phyloP scores from a whole-genome alignment of 2,797 vertebrate species.

The Podarcis lilfordi region DNA sequence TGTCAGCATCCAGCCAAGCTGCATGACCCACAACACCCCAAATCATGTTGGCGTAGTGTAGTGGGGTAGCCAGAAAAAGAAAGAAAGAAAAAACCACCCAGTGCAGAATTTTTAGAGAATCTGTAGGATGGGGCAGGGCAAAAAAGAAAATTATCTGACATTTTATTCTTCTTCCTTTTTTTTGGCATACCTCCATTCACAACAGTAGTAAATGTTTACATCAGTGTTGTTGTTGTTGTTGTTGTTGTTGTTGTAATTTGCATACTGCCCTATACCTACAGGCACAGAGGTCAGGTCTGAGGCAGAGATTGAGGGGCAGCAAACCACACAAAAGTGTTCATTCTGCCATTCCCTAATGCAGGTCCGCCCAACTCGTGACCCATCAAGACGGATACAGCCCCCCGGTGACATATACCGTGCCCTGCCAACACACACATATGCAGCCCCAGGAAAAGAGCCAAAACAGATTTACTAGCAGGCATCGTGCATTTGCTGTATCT shows the following conservation, averaged over 20 bases:
- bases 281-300: too few species aligned
- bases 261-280: too few species aligned
- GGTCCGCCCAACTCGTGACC: background rate
- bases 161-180: background rate
- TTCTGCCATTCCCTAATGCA: background rate
- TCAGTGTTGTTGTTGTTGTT: background rate
- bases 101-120: background rate
- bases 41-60: too few species aligned
- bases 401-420: too few species aligned
- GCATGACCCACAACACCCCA: background rate
- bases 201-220: background rate
- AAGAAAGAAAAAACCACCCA: background rate
- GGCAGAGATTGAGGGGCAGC: too few species aligned
- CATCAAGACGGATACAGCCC: background rate
- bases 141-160: background rate
- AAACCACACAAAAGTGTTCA: background rate
- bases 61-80: background rate
- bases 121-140: background rate
- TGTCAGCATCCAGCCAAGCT: background rate
- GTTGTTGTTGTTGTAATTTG: too few species aligned
- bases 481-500: background rate
- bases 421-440: too few species aligned
- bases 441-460: too few species aligned
- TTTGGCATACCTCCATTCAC: background rate
- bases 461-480: background rate